Percentiles rank a stretch among this genome's conserved stretches.
Evolutionary conservation across 2,113 vertebrate genomes (phyloP).

Genomic region (Bufo bufo): DNA sequence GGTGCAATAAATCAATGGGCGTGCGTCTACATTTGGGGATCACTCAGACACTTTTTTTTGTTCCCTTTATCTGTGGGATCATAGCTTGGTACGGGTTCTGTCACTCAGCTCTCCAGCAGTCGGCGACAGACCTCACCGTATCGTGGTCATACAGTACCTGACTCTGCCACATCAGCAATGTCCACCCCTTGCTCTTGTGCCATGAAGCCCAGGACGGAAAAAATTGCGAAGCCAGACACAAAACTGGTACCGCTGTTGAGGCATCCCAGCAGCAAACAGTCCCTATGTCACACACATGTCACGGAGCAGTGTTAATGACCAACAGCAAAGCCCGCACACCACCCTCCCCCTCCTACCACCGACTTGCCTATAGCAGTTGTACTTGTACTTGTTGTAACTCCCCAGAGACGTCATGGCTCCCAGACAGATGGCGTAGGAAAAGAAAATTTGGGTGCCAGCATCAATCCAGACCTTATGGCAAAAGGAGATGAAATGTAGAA

Average conservation of each 20-base stretch:
- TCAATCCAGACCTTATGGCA: conserved; percentile 92
- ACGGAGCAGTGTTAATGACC: conserved; percentile 99
- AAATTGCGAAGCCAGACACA: conserved; percentile 99
- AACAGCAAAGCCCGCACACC: conserved; percentile 76
- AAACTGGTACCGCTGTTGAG: conserved; percentile 99
- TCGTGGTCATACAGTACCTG: conserved; percentile 95
- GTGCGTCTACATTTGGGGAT: neutral
- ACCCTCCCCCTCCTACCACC: conserved; percentile 71
- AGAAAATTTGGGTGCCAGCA: conserved; percentile 98
- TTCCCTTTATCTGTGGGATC: neutral
- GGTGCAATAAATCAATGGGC: neutral
- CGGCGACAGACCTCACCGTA: conserved; percentile 81
- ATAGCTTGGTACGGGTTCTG: neutral
- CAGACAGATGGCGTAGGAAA: conserved; percentile 98
- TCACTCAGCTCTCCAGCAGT: neutral
- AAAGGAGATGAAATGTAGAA: neutral
- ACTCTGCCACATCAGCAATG: conserved; percentile 99
- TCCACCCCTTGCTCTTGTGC: conserved; percentile 99
- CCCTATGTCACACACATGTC: conserved; percentile 99
- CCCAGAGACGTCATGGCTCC: conserved; percentile 99
- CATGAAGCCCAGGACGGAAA: conserved; percentile 99
- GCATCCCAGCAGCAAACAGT: conserved; percentile 99
- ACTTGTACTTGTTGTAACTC: conserved; percentile 99
- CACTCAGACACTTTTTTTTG: neutral
- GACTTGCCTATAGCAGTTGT: conserved; percentile 99